Evolutionary conservation across 2,113 vertebrate species (phyloP).

Genomic region (Ctenomys sociabilis): DNA sequence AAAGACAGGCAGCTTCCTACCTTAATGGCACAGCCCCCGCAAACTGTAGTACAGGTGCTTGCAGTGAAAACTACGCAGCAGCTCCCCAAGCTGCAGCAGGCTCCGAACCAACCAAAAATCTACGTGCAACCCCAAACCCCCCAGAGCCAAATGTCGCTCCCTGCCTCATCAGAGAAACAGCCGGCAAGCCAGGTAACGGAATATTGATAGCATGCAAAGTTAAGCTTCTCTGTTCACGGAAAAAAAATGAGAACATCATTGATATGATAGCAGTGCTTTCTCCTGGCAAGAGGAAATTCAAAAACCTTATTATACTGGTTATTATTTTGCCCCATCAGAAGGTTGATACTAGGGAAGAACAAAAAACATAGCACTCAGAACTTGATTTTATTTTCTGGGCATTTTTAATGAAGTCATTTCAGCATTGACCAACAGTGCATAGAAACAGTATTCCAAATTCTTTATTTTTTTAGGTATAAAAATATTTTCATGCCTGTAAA

Average conservation of each 20-base stretch:
- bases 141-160: constrained; percentile 94
- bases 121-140: constrained; percentile 94
- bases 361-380: constrained; percentile 71
- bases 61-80: constrained; percentile 92
- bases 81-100: constrained; percentile 97
- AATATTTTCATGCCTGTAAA: constrained; percentile 80
- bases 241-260: constrained; percentile 69
- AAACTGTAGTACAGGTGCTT: constrained; percentile 91
- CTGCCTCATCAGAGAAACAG: constrained; percentile 92
- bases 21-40: constrained; percentile 89
- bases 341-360: constrained; percentile 81
- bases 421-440: constrained; percentile 77
- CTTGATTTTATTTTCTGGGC: constrained; percentile 79
- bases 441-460: constrained; percentile 74
- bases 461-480: constrained; percentile 81
- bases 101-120: constrained; percentile 95
- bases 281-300: constrained; percentile 83
- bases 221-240: constrained; percentile 83
- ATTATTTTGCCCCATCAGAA: constrained; percentile 76
- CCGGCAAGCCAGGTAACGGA: constrained; percentile 92
- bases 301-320: constrained; percentile 81
- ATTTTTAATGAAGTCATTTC: constrained; percentile 78
- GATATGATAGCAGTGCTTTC: constrained; percentile 83
- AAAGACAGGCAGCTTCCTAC: constrained; percentile 90
- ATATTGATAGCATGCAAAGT: constrained; percentile 86